phyloP scores from a whole-genome alignment of 2,113 vertebrate species.

The Laterallus jamaicensis region DNA sequence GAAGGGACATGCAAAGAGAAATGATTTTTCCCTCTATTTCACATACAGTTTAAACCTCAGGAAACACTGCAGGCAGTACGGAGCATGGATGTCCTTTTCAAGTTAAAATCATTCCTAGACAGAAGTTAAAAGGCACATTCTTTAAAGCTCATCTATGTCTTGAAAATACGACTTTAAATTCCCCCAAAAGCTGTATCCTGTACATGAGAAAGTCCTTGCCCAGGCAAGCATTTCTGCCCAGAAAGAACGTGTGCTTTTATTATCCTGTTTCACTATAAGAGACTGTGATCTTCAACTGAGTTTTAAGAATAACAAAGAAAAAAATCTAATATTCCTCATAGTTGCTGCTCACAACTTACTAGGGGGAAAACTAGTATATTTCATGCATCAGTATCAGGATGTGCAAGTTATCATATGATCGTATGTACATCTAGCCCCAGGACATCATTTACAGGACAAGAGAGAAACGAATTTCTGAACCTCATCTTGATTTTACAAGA shows the following conservation, averaged over 20 bases:
- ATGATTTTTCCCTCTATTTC: not conserved
- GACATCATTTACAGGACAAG: not conserved
- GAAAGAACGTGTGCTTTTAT: not conserved
- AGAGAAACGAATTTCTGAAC: not conserved
- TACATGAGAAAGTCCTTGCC: not conserved
- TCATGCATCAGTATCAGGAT: not conserved
- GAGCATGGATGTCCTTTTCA: not conserved
- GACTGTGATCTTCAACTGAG: not conserved
- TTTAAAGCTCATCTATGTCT: not conserved
- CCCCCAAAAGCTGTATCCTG: not conserved
- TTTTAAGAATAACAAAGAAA: not conserved
- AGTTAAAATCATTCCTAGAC: not conserved
- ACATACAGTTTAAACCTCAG: not conserved
- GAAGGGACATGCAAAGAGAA: not conserved
- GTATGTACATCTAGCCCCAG: not conserved
- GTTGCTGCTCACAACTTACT: not conserved
- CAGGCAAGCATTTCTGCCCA: not conserved
- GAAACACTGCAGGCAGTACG: not conserved
- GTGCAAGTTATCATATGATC: not conserved
- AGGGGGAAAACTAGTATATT: not conserved
- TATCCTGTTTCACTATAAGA: not conserved
- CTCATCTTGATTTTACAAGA: not conserved
- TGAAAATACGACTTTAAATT: not conserved
- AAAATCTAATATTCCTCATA: not conserved
- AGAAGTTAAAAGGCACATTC: not conserved